phyloP scores from a whole-genome alignment of 2,888 invertebrate species.

The Habroteleia sp. region DNA sequence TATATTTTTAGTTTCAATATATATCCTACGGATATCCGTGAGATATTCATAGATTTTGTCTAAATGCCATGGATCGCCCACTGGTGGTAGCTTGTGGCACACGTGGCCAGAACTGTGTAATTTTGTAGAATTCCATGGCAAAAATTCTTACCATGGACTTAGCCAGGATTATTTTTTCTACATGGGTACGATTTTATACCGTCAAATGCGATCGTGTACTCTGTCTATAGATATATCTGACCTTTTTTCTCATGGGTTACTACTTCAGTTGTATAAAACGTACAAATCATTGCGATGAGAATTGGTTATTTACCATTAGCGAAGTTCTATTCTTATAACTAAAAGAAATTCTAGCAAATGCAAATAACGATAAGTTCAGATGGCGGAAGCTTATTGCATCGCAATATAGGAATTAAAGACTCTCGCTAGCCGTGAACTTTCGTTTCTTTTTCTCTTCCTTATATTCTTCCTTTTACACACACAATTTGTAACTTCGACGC shows the following conservation, averaged over 20 bases:
- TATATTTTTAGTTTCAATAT: no score
- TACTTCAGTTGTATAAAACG: constrained; percentile 41
- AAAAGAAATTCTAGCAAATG: constrained; percentile 55
- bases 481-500: constrained; percentile 62
- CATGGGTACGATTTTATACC: constrained; percentile 41
- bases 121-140: no score
- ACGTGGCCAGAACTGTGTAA: no score
- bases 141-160: no score
- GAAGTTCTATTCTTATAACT: constrained; percentile 24
- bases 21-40: no score
- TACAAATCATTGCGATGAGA: constrained; percentile 46
- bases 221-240: constrained; percentile 33
- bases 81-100: no score
- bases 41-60: no score
- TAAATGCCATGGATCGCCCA: no score
- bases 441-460: constrained; percentile 62
- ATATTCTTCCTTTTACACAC: constrained; percentile 61
- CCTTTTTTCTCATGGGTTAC: constrained; percentile 44
- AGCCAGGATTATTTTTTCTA: no score
- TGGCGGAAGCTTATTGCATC: constrained; percentile 57
- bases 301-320: constrained; percentile 50
- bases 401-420: constrained; percentile 62
- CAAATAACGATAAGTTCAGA: constrained; percentile 51
- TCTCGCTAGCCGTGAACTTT: constrained; percentile 64
- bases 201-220: constrained; percentile 44